Conservation (phyloP, 2,113 vertebrate genomes). For the Eretmochelys imbricata region DNA sequence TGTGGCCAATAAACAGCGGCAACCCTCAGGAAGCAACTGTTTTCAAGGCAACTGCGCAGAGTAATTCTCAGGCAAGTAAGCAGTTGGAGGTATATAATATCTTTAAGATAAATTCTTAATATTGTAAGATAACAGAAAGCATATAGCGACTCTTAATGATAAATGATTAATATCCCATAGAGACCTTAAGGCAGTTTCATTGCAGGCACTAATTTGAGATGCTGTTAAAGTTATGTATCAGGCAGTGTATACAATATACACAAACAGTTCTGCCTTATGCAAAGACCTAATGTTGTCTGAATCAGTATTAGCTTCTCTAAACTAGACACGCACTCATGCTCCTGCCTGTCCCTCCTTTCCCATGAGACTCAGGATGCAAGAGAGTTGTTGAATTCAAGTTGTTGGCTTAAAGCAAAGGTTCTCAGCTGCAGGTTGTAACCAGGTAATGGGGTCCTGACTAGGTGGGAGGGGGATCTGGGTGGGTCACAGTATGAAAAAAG, state of each 20-base stretch:
- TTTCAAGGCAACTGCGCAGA: background rate
- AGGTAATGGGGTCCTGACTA: background rate
- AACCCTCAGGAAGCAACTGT: background rate
- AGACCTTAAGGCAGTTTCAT: background rate
- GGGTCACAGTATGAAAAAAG: background rate
- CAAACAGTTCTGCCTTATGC: background rate
- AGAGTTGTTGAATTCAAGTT: background rate
- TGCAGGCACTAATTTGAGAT: background rate
- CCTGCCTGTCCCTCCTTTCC: background rate
- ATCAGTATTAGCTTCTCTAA: background rate
- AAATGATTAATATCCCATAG: background rate
- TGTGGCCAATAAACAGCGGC: background rate
- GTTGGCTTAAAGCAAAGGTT: background rate
- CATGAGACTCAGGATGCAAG: background rate
- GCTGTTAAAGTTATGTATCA: slow-evolving; percentile 1
- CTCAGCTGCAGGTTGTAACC: background rate
- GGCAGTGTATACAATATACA: background rate
- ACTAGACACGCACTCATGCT: background rate
- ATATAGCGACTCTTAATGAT: background rate
- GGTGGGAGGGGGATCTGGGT: accelerated
- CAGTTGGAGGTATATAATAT: background rate
- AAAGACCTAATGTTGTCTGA: background rate
- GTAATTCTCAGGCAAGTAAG: background rate
- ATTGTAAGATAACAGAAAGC: background rate
- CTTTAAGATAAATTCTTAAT: background rate